Evolutionary conservation across 2,113 vertebrate species (phyloP).

Genomic region (Entelurus aequoreus): DNA sequence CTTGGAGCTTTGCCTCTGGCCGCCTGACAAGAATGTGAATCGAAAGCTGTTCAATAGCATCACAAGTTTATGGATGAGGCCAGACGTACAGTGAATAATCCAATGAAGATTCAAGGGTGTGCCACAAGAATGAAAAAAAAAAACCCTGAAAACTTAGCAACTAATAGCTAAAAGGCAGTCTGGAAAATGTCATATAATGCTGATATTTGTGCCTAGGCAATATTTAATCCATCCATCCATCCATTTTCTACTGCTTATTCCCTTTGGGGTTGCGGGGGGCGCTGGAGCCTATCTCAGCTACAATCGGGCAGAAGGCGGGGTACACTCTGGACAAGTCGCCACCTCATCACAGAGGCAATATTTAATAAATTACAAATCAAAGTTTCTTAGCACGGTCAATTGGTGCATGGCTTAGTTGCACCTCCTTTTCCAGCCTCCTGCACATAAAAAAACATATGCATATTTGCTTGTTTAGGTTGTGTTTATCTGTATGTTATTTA

Average conservation of each 20-base stretch:
- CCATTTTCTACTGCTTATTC: no score
- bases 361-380: neutral
- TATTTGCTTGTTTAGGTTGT: neutral
- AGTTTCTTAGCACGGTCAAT: neutral
- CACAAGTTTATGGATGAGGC: neutral
- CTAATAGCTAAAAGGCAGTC: neutral
- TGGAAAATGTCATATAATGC: neutral
- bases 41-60: neutral
- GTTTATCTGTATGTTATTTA: neutral
- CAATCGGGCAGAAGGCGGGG: no score
- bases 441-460: neutral
- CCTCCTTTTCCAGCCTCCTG: neutral
- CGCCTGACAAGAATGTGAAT: neutral
- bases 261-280: no score
- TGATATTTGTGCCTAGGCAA: neutral
- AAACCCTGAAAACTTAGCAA: neutral
- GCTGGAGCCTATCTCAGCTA: no score
- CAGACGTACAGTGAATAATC: neutral
- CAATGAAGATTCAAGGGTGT: neutral
- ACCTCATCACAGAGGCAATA: no score
- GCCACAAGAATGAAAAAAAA: neutral
- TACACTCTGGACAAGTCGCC: no score
- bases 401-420: neutral
- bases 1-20: neutral
- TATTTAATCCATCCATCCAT: no score